These are phyloP conservation scores for Napeogenes inachia DNA, from an alignment of 2,888 invertebrate genomes.

Conservation along the genomic window DNA sequence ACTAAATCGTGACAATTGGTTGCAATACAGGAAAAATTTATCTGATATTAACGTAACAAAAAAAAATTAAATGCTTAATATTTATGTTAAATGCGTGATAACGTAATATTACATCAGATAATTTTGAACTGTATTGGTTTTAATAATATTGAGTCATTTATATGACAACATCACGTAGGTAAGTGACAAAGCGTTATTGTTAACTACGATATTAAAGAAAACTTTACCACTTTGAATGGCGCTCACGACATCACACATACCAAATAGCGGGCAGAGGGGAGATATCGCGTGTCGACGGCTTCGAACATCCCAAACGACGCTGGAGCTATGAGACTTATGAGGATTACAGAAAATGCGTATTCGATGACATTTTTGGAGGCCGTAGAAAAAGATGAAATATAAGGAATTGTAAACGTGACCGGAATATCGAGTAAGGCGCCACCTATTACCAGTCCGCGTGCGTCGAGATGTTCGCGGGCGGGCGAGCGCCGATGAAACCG, in stretches of 20 bases:
- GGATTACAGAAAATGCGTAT: constrained; percentile 78
- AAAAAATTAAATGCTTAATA: neutral
- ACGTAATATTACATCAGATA: constrained; percentile 32
- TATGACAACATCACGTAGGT: constrained; percentile 21
- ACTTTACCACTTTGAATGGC: constrained; percentile 53
- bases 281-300: constrained; percentile 44
- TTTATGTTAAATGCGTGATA: constrained; percentile 25
- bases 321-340: constrained; percentile 73
- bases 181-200: constrained; percentile 37
- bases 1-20: too few relatives aligned
- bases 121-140: constrained; percentile 24
- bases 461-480: constrained; percentile 68
- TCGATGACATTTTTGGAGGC: constrained; percentile 77
- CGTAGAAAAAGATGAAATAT: constrained; percentile 77
- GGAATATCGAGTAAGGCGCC: constrained; percentile 66
- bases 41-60: too few relatives aligned
- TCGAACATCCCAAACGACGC: constrained; percentile 49
- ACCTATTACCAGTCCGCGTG: constrained; percentile 72
- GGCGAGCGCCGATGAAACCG: constrained; percentile 69
- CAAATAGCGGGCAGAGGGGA: constrained; percentile 45
- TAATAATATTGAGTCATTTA: constrained; percentile 15
- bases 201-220: constrained; percentile 29
- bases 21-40: too few relatives aligned
- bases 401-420: constrained; percentile 76
- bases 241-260: constrained; percentile 63